Conservation (phyloP, 2,888 invertebrate species). For the Pachliopta kotzebuea region DNA sequence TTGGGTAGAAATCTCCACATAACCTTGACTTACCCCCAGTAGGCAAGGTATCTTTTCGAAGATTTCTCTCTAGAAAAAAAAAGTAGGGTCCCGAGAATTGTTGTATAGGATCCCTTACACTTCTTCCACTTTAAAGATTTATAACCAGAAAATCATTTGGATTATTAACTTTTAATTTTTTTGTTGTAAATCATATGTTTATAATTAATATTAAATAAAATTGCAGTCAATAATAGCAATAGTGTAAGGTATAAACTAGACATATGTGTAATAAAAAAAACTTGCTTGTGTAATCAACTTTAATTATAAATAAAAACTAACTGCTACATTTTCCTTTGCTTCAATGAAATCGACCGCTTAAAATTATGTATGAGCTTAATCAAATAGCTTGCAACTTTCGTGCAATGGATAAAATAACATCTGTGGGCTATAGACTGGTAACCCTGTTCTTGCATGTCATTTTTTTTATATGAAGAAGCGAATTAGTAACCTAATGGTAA, state of each 20-base stretch:
- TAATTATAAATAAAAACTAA: constrained; percentile 27
- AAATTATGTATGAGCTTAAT: constrained; percentile 28
- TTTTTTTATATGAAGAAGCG: too few species aligned
- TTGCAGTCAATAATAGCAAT: not conserved
- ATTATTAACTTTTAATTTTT: not conserved
- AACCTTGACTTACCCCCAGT: too few species aligned
- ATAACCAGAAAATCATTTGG: not conserved
- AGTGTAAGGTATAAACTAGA: constrained; percentile 15
- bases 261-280: constrained; percentile 20
- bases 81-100: too few species aligned
- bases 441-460: not conserved
- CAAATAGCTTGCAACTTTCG: not conserved
- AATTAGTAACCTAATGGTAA: too few species aligned
- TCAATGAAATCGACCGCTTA: constrained; percentile 24
- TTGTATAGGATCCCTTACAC: too few species aligned
- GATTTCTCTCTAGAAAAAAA: too few species aligned
- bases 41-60: too few species aligned
- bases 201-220: not conserved
- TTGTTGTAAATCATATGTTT: not conserved
- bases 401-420: not conserved
- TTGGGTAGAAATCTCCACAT: too few species aligned
- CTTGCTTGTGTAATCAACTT: constrained; percentile 16
- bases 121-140: not conserved
- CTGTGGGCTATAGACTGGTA: not conserved
- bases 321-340: constrained; percentile 24